A percentile compares a stretch with the other conserved stretches of the same genome.
Evolutionary conservation across 2,113 vertebrate species (phyloP).

Genomic region (Brachypodius melanocephalos): DNA sequence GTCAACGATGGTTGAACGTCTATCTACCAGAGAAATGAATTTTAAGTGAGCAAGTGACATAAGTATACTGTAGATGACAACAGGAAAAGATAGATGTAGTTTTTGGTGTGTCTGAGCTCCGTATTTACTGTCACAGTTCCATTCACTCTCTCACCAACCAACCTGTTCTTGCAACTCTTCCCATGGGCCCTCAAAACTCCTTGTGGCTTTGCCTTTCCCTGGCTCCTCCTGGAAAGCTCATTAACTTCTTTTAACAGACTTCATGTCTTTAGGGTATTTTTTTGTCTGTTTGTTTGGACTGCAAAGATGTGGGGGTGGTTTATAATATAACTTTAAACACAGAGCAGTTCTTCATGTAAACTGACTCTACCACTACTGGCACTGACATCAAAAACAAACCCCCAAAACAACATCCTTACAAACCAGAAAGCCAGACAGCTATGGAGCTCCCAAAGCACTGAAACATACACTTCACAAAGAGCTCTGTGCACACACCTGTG

Average conservation of each 20-base stretch:
- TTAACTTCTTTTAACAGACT: slow-evolving; percentile 52
- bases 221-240: slow-evolving; percentile 51
- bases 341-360: background rate
- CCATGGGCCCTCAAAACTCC: slow-evolving; percentile 48
- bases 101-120: background rate
- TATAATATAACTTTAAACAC: background rate
- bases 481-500: background rate
- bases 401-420: background rate
- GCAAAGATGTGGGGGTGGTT: slow-evolving; percentile 7
- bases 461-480: background rate
- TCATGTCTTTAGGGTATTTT: slow-evolving; percentile 15
- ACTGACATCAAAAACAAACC: background rate
- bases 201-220: slow-evolving; percentile 16
- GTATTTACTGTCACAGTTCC: background rate
- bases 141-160: slow-evolving; percentile 7
- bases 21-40: background rate
- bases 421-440: background rate
- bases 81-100: fast-evolving
- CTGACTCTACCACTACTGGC: background rate
- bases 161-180: slow-evolving; percentile 42
- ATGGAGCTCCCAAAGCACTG: background rate
- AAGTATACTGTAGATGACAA: background rate
- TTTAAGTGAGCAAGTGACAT: background rate
- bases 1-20: fast-evolving
- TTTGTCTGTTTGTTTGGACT: slow-evolving; percentile 52